Conservation (phyloP, 2,113 vertebrate species). For the Rhynchopsitta pachyrhyncha region DNA sequence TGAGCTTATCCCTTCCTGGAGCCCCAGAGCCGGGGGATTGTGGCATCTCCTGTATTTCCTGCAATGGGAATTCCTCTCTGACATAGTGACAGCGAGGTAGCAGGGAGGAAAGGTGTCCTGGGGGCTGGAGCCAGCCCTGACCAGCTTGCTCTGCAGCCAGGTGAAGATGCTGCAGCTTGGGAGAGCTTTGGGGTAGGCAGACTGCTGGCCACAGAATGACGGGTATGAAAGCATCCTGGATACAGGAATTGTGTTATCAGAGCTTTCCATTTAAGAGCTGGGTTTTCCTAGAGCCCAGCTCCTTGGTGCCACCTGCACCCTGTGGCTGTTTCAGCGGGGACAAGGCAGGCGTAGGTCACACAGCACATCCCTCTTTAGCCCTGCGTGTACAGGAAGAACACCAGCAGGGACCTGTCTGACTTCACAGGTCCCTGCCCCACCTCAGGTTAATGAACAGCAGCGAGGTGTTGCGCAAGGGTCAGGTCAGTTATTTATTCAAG, state of each 20-base stretch:
- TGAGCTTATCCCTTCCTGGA: not conserved
- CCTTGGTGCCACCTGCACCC: not conserved
- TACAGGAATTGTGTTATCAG: rapidly evolving
- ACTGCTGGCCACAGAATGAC: not conserved
- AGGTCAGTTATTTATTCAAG: constrained; percentile 5
- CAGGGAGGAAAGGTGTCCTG: not conserved
- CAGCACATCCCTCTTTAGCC: not conserved
- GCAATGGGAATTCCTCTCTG: not conserved
- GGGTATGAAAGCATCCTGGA: not conserved
- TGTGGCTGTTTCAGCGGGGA: rapidly evolving
- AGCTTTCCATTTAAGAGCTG: not conserved
- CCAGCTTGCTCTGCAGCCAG: not conserved
- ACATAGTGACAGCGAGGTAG: not conserved
- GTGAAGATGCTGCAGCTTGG: rapidly evolving
- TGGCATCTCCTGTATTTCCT: not conserved
- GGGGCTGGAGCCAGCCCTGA: not conserved
- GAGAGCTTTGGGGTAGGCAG: not conserved
- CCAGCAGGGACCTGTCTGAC: not conserved
- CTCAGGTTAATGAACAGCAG: constrained; percentile 44
- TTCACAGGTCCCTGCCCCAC: not conserved
- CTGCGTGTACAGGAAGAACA: rapidly evolving
- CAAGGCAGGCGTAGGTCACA: not conserved
- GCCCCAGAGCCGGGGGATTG: not conserved
- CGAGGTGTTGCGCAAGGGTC: not conserved
- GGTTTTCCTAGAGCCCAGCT: not conserved